Conservation (phyloP, 2,888 invertebrate genomes). For the Campoplex capitator region DNA sequence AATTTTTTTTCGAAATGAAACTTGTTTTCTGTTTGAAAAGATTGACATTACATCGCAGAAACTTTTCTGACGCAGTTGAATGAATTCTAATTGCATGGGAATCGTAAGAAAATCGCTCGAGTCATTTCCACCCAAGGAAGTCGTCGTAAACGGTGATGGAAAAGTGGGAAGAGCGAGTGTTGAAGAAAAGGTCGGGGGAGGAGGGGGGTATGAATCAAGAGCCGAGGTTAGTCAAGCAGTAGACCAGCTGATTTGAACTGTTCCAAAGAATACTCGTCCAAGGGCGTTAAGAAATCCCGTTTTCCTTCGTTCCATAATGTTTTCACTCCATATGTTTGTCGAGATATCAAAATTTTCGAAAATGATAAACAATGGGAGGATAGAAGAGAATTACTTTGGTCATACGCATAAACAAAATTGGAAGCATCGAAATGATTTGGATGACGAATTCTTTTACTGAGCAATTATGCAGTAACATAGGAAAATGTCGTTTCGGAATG, state of each 20-base stretch:
- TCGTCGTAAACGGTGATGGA: constrained; percentile 6
- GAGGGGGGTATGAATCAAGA: constrained; percentile 21
- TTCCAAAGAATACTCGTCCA: constrained; percentile 31
- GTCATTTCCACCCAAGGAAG: constrained; percentile 5
- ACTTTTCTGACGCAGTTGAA: background rate
- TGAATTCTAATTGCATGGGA: background rate
- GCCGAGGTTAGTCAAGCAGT: constrained; percentile 55
- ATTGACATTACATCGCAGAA: background rate
- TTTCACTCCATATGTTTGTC: background rate
- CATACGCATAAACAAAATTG: background rate
- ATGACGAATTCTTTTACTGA: background rate
- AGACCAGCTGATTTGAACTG: constrained; percentile 54
- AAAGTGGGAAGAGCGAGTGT: background rate
- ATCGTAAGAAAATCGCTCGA: background rate
- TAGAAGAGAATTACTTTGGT: background rate
- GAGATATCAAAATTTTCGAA: background rate
- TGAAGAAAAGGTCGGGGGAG: background rate
- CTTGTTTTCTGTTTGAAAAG: background rate
- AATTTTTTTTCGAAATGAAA: background rate
- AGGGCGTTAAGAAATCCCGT: constrained; percentile 1
- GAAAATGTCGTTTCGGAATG: background rate
- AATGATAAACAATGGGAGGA: background rate
- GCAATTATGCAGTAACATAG: background rate
- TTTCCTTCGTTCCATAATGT: constrained; percentile 14
- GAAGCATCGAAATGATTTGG: background rate